A percentile compares a stretch with the other conserved stretches of the same genome.
phyloP scores from a whole-genome alignment of 2,888 invertebrate species.

The Malacosoma neustria region DNA sequence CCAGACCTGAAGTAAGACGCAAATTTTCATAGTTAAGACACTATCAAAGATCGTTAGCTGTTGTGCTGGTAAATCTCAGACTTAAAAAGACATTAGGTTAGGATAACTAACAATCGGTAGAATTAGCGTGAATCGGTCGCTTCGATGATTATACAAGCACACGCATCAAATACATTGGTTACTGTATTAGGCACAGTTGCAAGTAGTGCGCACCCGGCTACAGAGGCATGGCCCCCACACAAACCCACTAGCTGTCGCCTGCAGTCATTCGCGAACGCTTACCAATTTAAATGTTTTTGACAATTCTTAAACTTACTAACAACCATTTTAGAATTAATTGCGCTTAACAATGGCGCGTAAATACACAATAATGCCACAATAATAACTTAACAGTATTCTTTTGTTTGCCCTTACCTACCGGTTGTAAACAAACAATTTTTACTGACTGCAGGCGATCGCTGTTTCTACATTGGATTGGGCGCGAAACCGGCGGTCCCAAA shows the following conservation, averaged over 20 bases:
- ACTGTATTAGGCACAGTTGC: not conserved
- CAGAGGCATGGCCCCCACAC: constrained; percentile 52
- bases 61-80: too few species aligned
- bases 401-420: constrained; percentile 53
- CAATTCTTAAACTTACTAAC: constrained; percentile 68
- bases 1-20: too few species aligned
- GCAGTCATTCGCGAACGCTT: constrained; percentile 78
- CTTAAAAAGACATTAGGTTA: not conserved
- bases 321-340: constrained; percentile 58
- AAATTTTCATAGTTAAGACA: too few species aligned
- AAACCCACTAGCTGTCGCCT: constrained; percentile 75
- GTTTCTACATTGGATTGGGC: constrained; percentile 97
- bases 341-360: constrained; percentile 56
- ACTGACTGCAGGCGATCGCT: constrained; percentile 96
- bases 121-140: too few species aligned
- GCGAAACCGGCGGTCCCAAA: constrained; percentile 85
- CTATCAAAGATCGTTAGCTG: too few species aligned
- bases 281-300: constrained; percentile 59
- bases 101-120: too few species aligned
- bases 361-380: constrained; percentile 48
- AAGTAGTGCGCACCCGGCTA: constrained; percentile 4
- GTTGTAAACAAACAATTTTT: constrained; percentile 85
- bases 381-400: constrained; percentile 64
- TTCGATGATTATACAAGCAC: too few species aligned
- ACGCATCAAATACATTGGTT: too few species aligned